Percentiles rank a stretch among this genome's conserved stretches.
These are phyloP conservation scores for Trichonephila clavata DNA, from an alignment of 1,140 invertebrate species.

Conservation along the genomic window DNA sequence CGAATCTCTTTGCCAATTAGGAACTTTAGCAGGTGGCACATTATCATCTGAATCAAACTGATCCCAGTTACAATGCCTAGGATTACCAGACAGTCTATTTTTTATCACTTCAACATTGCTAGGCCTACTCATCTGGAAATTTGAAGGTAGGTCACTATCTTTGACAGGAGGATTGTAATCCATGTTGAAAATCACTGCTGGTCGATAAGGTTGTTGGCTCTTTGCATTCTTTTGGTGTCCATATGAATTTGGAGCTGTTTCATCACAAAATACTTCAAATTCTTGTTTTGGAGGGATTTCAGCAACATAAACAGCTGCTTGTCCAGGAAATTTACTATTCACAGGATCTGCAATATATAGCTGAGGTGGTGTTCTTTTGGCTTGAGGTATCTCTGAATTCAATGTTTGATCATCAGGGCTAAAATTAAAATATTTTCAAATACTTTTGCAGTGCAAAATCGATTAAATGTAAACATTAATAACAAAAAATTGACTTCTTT, in stretches of 20 bases:
- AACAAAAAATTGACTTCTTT: not conserved
- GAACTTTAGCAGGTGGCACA: conserved; percentile 60
- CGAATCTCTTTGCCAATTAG: conserved; percentile 57
- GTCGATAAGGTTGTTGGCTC: conserved; percentile 15
- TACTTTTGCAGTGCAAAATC: not conserved
- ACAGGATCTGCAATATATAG: conserved; percentile 64
- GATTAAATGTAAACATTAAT: not conserved
- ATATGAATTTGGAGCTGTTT: conserved; percentile 53
- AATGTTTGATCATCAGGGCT: conserved; percentile 59
- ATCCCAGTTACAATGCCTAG: conserved; percentile 61
- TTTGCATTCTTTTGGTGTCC: conserved; percentile 49
- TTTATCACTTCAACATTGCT: conserved; percentile 68
- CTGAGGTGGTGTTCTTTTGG: conserved; percentile 61
- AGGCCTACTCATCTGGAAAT: conserved; percentile 28
- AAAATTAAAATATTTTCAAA: not conserved
- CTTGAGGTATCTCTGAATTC: conserved; percentile 69
- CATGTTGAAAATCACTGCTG: conserved; percentile 65
- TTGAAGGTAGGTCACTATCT: conserved; percentile 28
- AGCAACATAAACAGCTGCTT: conserved; percentile 67
- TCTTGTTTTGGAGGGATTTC: conserved; percentile 71
- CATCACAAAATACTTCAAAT: conserved; percentile 64
- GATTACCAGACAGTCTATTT: conserved; percentile 64
- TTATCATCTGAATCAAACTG: conserved; percentile 68
- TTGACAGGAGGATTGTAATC: conserved; percentile 3
- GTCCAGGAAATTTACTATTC: conserved; percentile 57